Percentiles rank a stretch among this genome's conserved stretches.
These are phyloP conservation scores for Unio delphinus DNA, from an alignment of 2,888 invertebrate species.

Conservation along the genomic window DNA sequence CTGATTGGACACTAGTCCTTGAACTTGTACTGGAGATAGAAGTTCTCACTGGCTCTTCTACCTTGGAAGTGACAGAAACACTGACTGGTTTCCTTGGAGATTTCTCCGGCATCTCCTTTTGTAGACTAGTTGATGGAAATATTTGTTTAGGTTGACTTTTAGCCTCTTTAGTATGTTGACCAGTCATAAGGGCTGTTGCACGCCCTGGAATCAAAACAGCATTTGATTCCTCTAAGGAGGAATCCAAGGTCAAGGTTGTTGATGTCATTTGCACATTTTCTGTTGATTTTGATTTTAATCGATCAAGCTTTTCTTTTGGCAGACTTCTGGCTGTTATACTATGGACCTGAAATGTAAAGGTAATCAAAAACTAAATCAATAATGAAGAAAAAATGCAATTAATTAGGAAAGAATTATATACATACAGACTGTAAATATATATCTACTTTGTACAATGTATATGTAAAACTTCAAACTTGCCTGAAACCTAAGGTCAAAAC, in stretches of 20 bases:
- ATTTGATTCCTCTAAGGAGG: conserved; percentile 8
- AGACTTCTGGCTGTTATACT: conserved; percentile 61
- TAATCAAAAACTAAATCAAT: not conserved
- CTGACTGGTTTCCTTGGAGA: not conserved
- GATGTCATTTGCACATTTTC: too few species aligned
- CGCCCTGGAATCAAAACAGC: conserved; percentile 20
- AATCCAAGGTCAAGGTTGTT: conserved; percentile 4
- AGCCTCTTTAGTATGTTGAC: conserved; percentile 25
- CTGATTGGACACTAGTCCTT: conserved; percentile 9
- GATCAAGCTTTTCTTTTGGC: conserved; percentile 55
- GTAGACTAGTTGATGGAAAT: conserved; percentile 17
- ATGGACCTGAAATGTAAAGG: conserved; percentile 46
- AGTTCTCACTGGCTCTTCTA: not conserved
- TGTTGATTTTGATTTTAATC: conserved; percentile 19
- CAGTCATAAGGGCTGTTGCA: conserved; percentile 31
- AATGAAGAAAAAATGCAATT: not conserved
- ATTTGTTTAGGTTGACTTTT: conserved; percentile 30
- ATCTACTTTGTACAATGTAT: too few species aligned
- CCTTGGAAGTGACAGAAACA: too few species aligned
- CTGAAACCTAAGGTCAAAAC: too few species aligned
- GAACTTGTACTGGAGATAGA: not conserved
- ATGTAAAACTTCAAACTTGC: too few species aligned
- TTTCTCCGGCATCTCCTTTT: not conserved
- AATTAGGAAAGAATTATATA: not conserved
- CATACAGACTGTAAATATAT: too few species aligned